Evolutionary conservation across 2,797 vertebrate genomes (phyloP), one percentile per base, ranked within the genome.

Genomic region (Salmo trutta): DNA sequence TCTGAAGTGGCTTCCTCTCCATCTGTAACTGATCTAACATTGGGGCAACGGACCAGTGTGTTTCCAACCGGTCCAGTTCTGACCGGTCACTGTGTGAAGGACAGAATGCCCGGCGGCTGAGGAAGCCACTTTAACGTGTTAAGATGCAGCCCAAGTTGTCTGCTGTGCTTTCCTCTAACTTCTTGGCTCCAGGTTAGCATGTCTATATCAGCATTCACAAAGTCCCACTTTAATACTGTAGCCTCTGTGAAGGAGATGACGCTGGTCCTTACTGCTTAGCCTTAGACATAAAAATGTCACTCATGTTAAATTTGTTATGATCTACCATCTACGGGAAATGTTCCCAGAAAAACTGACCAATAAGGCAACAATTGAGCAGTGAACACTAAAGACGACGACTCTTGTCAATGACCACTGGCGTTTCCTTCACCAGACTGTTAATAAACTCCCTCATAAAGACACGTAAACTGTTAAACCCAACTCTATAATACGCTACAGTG

Each of bases 381-480:
- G 10, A 80, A 80, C 80, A 56, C 56, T 2, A 59, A 59, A n/a
- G 19, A 21, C 1, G 56, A 59, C 56, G 19, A 56, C 53, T 56
- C 53, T 8, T n/a, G 56, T 59, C 19, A 59, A 36, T 51, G 10
- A 82, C 80, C 79, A 54, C 56, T 2, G 21, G 36, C 79, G 21
- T 88, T 85, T 84, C 75, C 82, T 82, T 77, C 79, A 80, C 81
- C 70, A 24, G 65, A 81, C 81, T 41, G 36, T 41, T 41, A 41
- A 8, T 41, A 41, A 8, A 41, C 36, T 41, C 8, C 36, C 7
- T 75, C 68, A 62, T 67, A 77, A 77, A 73, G 77, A 83, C 79
- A 47, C 77, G 10, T 47, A 27, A 73, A 80, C 84, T 83, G 80
- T 86, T 83, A 75, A 79, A 84, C 72, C 79, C 79, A 67, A 65